phyloP scores from a whole-genome alignment of 2,113 vertebrate genomes.

The Tetrao urogallus region DNA sequence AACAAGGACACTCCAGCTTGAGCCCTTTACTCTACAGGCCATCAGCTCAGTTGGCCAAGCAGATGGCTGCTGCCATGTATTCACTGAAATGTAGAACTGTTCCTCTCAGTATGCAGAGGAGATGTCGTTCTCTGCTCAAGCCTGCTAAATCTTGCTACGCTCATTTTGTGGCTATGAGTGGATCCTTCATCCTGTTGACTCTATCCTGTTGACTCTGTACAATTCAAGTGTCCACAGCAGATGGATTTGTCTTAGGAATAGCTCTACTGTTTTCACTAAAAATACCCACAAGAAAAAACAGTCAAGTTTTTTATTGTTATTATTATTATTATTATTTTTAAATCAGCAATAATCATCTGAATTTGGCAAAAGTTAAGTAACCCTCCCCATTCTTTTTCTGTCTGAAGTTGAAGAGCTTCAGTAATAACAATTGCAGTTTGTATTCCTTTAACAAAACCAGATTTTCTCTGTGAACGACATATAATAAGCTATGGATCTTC shows the following conservation, averaged over 20 bases:
- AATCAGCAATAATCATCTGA: not conserved
- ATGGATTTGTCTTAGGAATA: not conserved
- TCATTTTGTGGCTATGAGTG: not conserved
- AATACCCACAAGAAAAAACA: not conserved
- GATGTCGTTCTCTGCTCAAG: not conserved
- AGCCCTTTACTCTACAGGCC: not conserved
- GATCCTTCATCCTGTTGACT: not conserved
- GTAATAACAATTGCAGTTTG: not conserved
- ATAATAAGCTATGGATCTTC: not conserved
- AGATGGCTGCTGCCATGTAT: not conserved
- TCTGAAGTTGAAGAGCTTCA: not conserved
- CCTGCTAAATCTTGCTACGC: conserved; percentile 5
- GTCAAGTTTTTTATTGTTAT: not conserved
- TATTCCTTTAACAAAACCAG: not conserved
- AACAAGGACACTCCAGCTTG: not conserved
- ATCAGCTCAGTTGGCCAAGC: not conserved
- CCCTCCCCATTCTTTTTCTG: not conserved
- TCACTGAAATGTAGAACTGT: not conserved
- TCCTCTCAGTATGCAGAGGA: not conserved
- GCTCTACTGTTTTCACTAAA: not conserved
- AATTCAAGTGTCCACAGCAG: not conserved
- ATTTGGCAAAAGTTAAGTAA: not conserved
- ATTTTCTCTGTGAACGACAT: not conserved
- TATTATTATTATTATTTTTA: too few relatives aligned
- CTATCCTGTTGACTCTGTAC: not conserved